These are phyloP conservation scores for Chaenodraco wilsoni DNA, from an alignment of 2,797 vertebrate genomes.

Conservation along the genomic window DNA sequence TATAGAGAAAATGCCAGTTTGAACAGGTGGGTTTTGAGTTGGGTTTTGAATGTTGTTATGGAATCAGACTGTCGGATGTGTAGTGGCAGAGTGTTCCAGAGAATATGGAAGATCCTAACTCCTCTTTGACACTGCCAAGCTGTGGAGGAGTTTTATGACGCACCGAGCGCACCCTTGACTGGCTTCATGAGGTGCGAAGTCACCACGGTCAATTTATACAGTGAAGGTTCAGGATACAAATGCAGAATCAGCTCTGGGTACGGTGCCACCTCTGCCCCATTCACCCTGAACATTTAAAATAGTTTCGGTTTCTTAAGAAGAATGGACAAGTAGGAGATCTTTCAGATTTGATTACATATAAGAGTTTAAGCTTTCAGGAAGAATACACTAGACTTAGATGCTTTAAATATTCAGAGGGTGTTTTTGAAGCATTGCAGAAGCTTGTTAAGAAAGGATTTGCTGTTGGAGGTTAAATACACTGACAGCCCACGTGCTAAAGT, in stretches of 20 bases:
- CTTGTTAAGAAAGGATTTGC: constrained; percentile 14
- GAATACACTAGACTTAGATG: background rate
- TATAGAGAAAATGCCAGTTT: too few relatives aligned
- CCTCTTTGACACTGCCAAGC: constrained; percentile 48
- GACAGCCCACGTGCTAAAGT: constrained; percentile 8
- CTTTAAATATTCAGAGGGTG: constrained; percentile 25
- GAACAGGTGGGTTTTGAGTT: too few relatives aligned
- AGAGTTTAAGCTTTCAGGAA: constrained; percentile 4
- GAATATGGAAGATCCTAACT: constrained; percentile 32
- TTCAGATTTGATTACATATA: background rate
- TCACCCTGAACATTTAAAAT: constrained; percentile 25
- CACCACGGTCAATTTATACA: constrained; percentile 62
- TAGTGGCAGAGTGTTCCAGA: too few relatives aligned
- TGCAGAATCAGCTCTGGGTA: constrained; percentile 60
- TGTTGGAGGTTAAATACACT: constrained; percentile 35
- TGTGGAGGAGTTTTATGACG: constrained; percentile 63
- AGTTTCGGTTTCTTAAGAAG: constrained; percentile 3
- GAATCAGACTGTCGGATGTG: too few relatives aligned
- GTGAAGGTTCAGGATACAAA: constrained; percentile 60
- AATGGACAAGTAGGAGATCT: background rate
- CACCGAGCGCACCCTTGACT: constrained; percentile 66
- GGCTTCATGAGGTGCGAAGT: constrained; percentile 77
- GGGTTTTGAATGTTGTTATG: too few relatives aligned
- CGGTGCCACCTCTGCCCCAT: constrained; percentile 34
- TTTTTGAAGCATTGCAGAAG: constrained; percentile 16